Evolutionary conservation across 2,888 invertebrate genomes (phyloP).

Genomic region (Ichneumoninae sp.): DNA sequence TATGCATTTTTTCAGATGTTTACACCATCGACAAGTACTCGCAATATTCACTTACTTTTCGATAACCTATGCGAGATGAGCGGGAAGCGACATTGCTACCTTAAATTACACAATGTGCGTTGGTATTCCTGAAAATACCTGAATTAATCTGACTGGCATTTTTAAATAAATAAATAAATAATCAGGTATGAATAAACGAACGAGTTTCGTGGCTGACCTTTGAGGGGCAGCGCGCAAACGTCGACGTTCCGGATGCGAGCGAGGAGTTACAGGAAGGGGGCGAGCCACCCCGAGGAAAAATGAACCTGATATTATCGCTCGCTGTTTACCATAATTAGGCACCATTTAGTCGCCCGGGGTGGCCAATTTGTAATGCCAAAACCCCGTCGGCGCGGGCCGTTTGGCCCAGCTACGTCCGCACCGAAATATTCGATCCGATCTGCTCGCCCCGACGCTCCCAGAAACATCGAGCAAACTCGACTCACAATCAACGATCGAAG

Average conservation of each 20-base stretch:
- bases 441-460: background rate
- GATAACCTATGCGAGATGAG: too few species aligned
- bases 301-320: conserved; percentile 32
- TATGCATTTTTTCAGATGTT: too few species aligned
- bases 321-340: conserved; percentile 46
- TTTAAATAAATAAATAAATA: too few species aligned
- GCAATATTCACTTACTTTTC: too few species aligned
- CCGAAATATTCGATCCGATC: background rate
- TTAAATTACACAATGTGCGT: too few species aligned
- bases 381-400: conserved; percentile 1
- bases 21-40: too few species aligned
- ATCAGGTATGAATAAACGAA: background rate
- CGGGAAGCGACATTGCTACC: too few species aligned
- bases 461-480: conserved; percentile 2
- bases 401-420: conserved; percentile 4
- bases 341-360: conserved; percentile 17
- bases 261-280: background rate
- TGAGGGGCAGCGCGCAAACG: conserved; percentile 15
- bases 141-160: too few species aligned
- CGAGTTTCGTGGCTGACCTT: conserved; percentile 38
- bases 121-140: too few species aligned
- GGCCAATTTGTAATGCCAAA: conserved; percentile 49
- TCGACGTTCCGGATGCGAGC: background rate
- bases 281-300: background rate
- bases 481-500: background rate